These are phyloP conservation scores for Gryllus bimaculatus DNA, from an alignment of 1,140 invertebrate genomes.

Conservation along the genomic window DNA sequence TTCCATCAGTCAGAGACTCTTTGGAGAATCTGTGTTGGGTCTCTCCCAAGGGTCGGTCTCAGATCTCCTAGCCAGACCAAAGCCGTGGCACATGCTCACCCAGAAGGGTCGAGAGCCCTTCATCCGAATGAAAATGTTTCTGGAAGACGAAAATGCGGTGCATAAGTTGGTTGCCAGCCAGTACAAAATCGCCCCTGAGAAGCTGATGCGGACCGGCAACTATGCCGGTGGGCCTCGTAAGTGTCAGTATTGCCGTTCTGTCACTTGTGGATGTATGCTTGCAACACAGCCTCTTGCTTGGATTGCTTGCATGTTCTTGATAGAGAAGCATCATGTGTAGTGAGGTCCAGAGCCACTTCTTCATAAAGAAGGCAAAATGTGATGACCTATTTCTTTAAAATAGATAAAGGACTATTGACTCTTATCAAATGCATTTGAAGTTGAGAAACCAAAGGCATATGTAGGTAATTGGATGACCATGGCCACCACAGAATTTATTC, in stretches of 20 bases:
- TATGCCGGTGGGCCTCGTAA: constrained; percentile 68
- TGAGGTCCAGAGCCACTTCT: no score
- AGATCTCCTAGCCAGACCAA: constrained; percentile 86
- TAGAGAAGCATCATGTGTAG: no score
- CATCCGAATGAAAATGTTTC: constrained; percentile 96
- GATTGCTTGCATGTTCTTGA: no score
- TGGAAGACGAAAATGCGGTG: constrained; percentile 93
- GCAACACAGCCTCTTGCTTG: no score
- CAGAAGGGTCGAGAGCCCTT: constrained; percentile 95
- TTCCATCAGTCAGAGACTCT: constrained; percentile 95
- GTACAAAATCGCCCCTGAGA: constrained; percentile 95
- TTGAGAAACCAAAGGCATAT: no score
- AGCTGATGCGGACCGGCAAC: constrained; percentile 87
- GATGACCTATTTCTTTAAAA: neutral
- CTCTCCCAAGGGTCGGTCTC: constrained; percentile 93
- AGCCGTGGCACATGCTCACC: constrained; percentile 96
- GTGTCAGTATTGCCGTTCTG: neutral
- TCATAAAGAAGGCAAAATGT: no score
- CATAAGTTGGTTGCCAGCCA: constrained; percentile 93
- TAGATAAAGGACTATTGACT: no score
- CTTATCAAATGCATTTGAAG: no score
- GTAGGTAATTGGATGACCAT: no score
- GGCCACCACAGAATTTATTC: no score
- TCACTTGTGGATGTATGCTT: no score
- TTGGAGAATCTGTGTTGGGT: constrained; percentile 94